Evolutionary conservation across 2,113 vertebrate species (phyloP), one percentile per base, ranked within the genome.

Genomic region (Thalassoma bifasciatum): DNA sequence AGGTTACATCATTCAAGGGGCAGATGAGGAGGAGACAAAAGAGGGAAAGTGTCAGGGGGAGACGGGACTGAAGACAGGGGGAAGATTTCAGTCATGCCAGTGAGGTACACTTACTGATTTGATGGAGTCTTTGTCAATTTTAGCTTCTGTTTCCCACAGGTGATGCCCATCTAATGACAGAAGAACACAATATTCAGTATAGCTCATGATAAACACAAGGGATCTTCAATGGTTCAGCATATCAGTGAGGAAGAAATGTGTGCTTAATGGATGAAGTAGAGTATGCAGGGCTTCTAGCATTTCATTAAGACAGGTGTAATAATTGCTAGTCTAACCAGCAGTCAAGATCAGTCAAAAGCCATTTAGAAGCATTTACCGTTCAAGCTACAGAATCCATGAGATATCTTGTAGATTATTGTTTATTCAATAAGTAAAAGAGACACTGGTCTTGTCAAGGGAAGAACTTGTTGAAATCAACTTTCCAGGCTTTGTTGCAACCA

Each of bases 91-190:
- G 65, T 64, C 51, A 36, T 16, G 38, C 51, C n/a, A 8, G 49
- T 21, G 34, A 66, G 58, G 37, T 36, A 49, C 79, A 96, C 98
- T 98, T 93, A 99, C 98, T 89, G 95, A 93, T 93, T 98, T 98
- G 92, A 95, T 92, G 84, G 97, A 93, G 89, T 97, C 96, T 89
- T 96, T 96, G 93, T 99, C 98, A 0, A 95, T 96, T 86, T 98
- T 98, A 63, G 96, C 98, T 93, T 99, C 98, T 78, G 96, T 97
- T 92, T 99, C 98, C 98, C 98, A 99, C 86, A 99, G 93, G 68
- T 99, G 98, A 93, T 99, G 98, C 68, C 98, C 98, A 93, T 99
- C 98, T 99, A 81, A 62, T 89, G 91, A 86, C 56, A 68, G 58
- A 70, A 68, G 21, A 44, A 40, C 17, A 51, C 22, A 76, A 66